Evolutionary conservation across 1,140 invertebrate genomes (phyloP), one percentile per base, ranked within the genome.

Genomic region (Drosophila dunni): DNA sequence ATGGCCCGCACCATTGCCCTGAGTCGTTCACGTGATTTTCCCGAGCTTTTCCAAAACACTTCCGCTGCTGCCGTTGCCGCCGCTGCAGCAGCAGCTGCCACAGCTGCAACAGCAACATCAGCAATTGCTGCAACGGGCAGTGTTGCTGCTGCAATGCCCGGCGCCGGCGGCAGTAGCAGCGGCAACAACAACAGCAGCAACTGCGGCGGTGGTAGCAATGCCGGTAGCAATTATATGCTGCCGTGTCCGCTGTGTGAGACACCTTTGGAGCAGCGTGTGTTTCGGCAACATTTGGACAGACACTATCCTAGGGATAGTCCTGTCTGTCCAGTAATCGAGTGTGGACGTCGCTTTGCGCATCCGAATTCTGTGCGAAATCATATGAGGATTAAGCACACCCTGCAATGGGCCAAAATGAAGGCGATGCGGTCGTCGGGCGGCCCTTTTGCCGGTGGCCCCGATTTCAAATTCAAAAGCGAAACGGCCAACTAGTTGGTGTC

Each of bases 291-390:
- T 92, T 93, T 97, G 75, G 96, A 96, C 78, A 94, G 95, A 60
- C 96, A 97, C 92, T 97, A 97, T 93, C 96, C 96, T 7, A 94
- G 96, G 73, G 96, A 97, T 92, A 96, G 95, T 91, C 95, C 96
- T 40, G 94, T 95, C 42, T 97, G 96, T 93, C 96, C 96, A 7
- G 96, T 97, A 38, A 93, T 94, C 20, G 93, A 94, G 53, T 97
- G 96, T 91, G 94, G 95, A 40, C 94, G 96, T 73, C 94, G 94
- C 64, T 97, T 97, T 92, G 94, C 95, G 42, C 96, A 97, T 93
- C 96, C 96, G 6, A 97, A 97, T 92, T 96, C 96, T 42, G 96
- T 97, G 36, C 94, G 96, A 71, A 97, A 97, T 92, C 96, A 97
- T 92, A 97, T 97, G 96, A 93, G 96, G 69, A 94, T 95, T 70